phyloP scores from a whole-genome alignment of 2,797 vertebrate species.

The Microchirus variegatus region DNA sequence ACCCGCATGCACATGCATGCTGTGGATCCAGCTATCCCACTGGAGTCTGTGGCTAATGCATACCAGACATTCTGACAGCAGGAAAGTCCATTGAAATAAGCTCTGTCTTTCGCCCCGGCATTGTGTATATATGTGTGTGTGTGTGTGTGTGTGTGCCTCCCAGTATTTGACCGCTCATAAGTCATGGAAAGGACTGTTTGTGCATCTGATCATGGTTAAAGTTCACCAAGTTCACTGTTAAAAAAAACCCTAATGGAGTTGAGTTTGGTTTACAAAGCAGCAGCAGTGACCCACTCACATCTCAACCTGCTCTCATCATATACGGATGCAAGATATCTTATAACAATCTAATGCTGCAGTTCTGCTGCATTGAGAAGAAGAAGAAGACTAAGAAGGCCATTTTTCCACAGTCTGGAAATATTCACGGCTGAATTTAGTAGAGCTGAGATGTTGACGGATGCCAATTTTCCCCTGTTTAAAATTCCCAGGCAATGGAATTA shows the following conservation, averaged over 20 bases:
- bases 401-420: constrained; percentile 81
- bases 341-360: constrained; percentile 56
- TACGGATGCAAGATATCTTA: constrained; percentile 42
- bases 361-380: constrained; percentile 61
- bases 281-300: constrained; percentile 16
- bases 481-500: constrained; percentile 82
- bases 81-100: constrained; percentile 83
- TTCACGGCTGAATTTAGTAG: constrained; percentile 77
- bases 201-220: constrained; percentile 66
- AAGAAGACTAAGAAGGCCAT: constrained; percentile 29
- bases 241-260: constrained; percentile 9
- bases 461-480: constrained; percentile 86
- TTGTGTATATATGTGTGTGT: constrained; percentile 48
- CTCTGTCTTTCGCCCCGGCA: constrained; percentile 65
- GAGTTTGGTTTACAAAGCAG: constrained; percentile 10
- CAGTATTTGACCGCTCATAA: constrained; percentile 67
- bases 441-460: constrained; percentile 63
- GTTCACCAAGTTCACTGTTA: constrained; percentile 62
- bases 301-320: constrained; percentile 58
- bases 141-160: constrained; percentile 35
- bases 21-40: constrained; percentile 82
- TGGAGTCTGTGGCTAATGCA: constrained; percentile 87
- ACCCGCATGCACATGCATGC: constrained; percentile 63
- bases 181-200: constrained; percentile 66
- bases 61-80: constrained; percentile 88